These are phyloP conservation scores for Morinoia aosen DNA, from an alignment of 2,888 invertebrate genomes.

Conservation along the genomic window DNA sequence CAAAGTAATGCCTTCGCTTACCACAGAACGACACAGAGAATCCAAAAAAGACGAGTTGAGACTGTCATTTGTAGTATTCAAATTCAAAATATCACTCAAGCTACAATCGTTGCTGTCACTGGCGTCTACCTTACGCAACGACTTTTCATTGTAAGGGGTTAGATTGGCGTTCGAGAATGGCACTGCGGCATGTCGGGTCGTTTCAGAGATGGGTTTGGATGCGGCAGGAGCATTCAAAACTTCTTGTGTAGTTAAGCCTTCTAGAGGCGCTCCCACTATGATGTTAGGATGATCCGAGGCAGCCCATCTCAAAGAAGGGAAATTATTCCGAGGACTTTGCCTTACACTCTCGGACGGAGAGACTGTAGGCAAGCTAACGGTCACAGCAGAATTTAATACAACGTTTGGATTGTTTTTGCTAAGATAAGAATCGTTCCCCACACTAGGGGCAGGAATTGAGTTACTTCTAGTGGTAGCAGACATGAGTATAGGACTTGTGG, in stretches of 20 bases:
- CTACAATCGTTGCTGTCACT: conserved; percentile 12
- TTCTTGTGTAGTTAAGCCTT: neutral
- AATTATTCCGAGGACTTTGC: neutral
- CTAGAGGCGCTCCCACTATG: conserved; percentile 13
- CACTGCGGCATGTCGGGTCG: neutral
- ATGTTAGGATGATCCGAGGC: conserved; percentile 20
- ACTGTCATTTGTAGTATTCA: conserved; percentile 4
- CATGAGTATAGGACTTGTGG: neutral
- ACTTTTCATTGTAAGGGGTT: neutral
- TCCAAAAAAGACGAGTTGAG: conserved; percentile 40
- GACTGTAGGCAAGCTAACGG: neutral
- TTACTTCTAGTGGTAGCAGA: neutral
- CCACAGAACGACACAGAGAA: conserved; percentile 21
- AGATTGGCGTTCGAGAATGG: neutral
- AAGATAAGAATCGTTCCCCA: neutral
- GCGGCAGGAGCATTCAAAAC: neutral
- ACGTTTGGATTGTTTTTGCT: neutral
- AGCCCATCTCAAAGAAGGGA: neutral
- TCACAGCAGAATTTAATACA: neutral
- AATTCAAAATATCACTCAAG: conserved; percentile 28
- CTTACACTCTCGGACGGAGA: neutral
- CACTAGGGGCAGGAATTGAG: neutral
- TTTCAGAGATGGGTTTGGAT: neutral
- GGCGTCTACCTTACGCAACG: neutral
- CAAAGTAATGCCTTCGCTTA: conserved; percentile 27